Base-by-base conservation (phyloP, 35 echinoderm and acorn worm species). In the Holothuria glaberrima region DNA sequence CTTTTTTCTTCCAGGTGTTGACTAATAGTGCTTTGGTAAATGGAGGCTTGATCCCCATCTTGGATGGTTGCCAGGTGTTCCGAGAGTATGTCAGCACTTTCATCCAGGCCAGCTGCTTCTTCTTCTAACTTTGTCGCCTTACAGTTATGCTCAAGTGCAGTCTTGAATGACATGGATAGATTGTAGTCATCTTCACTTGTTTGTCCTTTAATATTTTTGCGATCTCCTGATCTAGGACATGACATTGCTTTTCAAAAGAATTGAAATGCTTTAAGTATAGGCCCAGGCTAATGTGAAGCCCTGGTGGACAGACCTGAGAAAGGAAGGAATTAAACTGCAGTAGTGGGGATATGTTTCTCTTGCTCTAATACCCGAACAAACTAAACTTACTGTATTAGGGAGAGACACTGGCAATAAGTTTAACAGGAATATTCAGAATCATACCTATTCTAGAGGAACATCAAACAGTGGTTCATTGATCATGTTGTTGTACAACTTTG, bases 221-320 rank as follows among this genome's bases (percentile, higher is more conserved):
- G 5, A 75, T 19, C 71, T 18, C 27, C 27, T 25, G 20, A 38
- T 75, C 71, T 30, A 75, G 34, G 6, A 25, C 9, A 19, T 75
- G 71, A 19, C 26, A 38, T 20, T 26, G 19, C 19, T 26, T 30
- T 19, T 38, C 71, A 19, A 32, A 75, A 19, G 71, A 75, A 19
- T 75, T 75, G 32, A 25, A 75, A 38, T 75, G 71, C 30, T 35
- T 75, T 19, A 75, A 75, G 9, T 25, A 75, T 35, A 75, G 26
- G 9, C 71, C 71, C 5, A 75, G 71, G 30, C 71, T 75, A 38
- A 75, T 85, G 19, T 9, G 69, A 30, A 24, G n/a, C 46, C 27
- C 80, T 81, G n/a, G 21, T 75, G 62, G 62, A 20, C 62, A 65
- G 62, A 65, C 78, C 90, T 91, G 61, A 21, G 28, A 65, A 65